Base-by-base conservation (phyloP, 1,140 invertebrate genomes). In the Drosophila parabipectinata region DNA sequence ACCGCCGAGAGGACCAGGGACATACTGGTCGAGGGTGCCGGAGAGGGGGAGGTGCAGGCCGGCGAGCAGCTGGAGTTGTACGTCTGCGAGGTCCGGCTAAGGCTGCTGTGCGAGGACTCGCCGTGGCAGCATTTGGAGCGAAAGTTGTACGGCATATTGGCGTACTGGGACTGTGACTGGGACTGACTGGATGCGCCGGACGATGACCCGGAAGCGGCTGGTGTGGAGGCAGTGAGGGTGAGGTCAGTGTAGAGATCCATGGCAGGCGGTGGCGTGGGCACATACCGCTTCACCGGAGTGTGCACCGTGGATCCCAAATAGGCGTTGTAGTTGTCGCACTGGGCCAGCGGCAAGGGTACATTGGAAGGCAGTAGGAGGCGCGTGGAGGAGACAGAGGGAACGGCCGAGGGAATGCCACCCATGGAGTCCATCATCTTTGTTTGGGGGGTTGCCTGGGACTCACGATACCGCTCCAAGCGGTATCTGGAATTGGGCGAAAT, bases 231-330 rank as follows among this genome's bases (percentile, higher is more conserved):
- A 4, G 56, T 54, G 52, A 63, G 39, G 12, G 24, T 61, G 7
- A 76, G 41, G 21, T 88, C 82, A 7, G 73, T 26, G 24, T 75
- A 81, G 0, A 76, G 28, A 24, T 92, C 87, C 12, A 56, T 72
- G n/a, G 84, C 73, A n/a, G 90, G 77, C 1, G 91, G 91, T n/a
- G 91, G 91, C 3, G 91, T 92, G 4, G 91, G 91, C 12, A 92
- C 79, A 58, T 92, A 92, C 0, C 91, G 78, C 63, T 92, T 92
- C 0, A 92, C 91, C 3, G 91, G 91, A 21, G 91, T 92, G 50
- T 92, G 91, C 9, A 91, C 91, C 9, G 90, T 79, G 10, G 91
- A 88, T 1, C 89, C 77, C 39, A 92, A 62, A 60, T 91, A 92
- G 9, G 77, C 72, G 44, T 67, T 66, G n/a, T 80, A 90, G 5